A percentile compares a stretch with the other conserved stretches of the same genome.
These are phyloP conservation scores for Metallyticus violacea DNA, from an alignment of 2,888 invertebrate species.

Conservation along the genomic window DNA sequence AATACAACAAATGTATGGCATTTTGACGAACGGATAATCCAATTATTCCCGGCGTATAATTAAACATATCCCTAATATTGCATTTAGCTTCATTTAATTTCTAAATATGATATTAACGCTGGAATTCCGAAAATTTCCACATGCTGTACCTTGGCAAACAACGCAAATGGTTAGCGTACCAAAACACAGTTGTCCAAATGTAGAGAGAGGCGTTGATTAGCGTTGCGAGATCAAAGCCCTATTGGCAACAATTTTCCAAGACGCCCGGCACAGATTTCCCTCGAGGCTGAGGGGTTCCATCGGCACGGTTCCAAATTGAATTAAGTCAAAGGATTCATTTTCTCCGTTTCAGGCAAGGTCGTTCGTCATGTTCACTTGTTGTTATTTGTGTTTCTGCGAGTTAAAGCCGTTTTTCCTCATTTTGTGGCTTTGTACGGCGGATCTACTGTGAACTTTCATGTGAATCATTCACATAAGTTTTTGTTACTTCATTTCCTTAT, in stretches of 20 bases:
- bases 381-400: neutral
- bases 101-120: too few species aligned
- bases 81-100: too few species aligned
- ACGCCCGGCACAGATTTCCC: neutral
- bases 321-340: neutral
- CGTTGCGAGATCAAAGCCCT: neutral
- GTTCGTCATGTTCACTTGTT: neutral
- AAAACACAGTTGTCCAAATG: neutral
- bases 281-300: neutral
- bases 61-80: too few species aligned
- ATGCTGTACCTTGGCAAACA: too few species aligned
- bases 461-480: too few species aligned
- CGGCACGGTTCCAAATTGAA: neutral
- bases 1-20: too few species aligned
- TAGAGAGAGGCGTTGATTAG: neutral
- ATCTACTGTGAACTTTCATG: too few species aligned
- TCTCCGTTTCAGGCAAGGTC: neutral
- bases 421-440: neutral
- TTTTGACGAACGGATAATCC: too few species aligned
- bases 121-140: too few species aligned
- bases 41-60: too few species aligned
- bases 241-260: neutral
- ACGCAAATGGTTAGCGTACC: too few species aligned
- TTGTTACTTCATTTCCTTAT: too few species aligned
- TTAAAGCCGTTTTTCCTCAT: neutral